Conservation (phyloP, 2,888 invertebrate genomes). For the Taenaris catops region DNA sequence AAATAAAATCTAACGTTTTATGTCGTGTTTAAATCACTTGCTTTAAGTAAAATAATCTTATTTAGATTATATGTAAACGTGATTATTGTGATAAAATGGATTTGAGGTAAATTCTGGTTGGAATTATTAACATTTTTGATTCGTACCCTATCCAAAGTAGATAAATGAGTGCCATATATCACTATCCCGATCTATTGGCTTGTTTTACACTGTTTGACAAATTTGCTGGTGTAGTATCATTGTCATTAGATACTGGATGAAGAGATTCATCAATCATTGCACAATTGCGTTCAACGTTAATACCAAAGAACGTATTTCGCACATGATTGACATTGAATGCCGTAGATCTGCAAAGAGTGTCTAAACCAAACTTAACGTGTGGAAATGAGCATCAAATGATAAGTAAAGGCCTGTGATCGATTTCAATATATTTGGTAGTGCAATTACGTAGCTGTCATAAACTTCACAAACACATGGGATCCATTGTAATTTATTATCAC, state of each 20-base stretch:
- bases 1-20: no score
- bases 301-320: slow-evolving; percentile 16
- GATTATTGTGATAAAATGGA: slow-evolving; percentile 21
- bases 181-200: slow-evolving; percentile 21
- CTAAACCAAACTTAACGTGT: slow-evolving; percentile 2
- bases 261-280: slow-evolving; percentile 18
- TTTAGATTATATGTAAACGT: no score
- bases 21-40: no score
- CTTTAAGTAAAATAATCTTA: no score
- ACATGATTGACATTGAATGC: slow-evolving; percentile 11
- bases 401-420: not conserved
- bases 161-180: slow-evolving; percentile 22
- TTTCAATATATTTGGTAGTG: not conserved
- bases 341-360: slow-evolving; percentile 8
- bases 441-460: no score
- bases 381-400: not conserved
- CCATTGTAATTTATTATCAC: no score
- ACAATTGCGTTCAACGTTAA: slow-evolving; percentile 13
- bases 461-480: no score
- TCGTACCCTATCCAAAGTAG: slow-evolving; percentile 22
- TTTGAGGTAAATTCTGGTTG: slow-evolving; percentile 18
- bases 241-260: slow-evolving; percentile 17
- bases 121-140: slow-evolving; percentile 10
- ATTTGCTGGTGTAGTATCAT: slow-evolving; percentile 21
- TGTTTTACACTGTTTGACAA: slow-evolving; percentile 20